Base-by-base conservation (phyloP, 64 coral and sea anemone genomes). In the Montipora foliosa region DNA sequence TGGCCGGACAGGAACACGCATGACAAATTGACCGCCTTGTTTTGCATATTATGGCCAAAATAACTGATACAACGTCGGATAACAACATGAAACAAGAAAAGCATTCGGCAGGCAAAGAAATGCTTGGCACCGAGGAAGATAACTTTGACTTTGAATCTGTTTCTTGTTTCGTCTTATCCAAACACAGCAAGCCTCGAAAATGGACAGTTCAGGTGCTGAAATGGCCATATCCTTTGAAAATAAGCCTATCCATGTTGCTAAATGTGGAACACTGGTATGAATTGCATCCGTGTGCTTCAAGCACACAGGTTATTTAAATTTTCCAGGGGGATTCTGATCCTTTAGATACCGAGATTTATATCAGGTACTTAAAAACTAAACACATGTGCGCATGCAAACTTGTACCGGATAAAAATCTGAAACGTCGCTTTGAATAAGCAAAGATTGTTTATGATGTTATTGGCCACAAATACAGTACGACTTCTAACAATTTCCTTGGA, bases 211-310 rank as follows among this genome's bases (percentile, higher is more conserved):
- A 89, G 11, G 76, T 98, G 1, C 69, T 98, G 46, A 89, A 92
- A 62, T 95, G 87, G 87, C 93, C 90, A 98, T 98, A 98, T 98
- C 96, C 93, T 98, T 98, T 95, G 14, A 58, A 50, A 47, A 74
- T 7, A 24, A 48, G 37, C 15, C 4, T 67, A 13, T 49, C 53
- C 57, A 25, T 60, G 48, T 80, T 24, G 24, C 47, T 17, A 47
- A 15, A 5, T 19, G 8, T n/a, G 20, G 49, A n/a, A 87, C 22
- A 17, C 47, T 86, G 13, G 8, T 57, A 6, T 8, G 53, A 8
- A 8, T 57, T 57, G 53, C 53, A 57, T 57, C 53, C 53, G 64
- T 84, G 6, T 67, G 14, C 29, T 66, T 67, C 60, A 60, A 67
- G n/a, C 61, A 67, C 53, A 11, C 53, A 6, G 53, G 6, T 11